Evolutionary conservation across 2,113 vertebrate species (phyloP), one percentile per base, ranked within the genome.

Genomic region (Artemisiospiza belli): DNA sequence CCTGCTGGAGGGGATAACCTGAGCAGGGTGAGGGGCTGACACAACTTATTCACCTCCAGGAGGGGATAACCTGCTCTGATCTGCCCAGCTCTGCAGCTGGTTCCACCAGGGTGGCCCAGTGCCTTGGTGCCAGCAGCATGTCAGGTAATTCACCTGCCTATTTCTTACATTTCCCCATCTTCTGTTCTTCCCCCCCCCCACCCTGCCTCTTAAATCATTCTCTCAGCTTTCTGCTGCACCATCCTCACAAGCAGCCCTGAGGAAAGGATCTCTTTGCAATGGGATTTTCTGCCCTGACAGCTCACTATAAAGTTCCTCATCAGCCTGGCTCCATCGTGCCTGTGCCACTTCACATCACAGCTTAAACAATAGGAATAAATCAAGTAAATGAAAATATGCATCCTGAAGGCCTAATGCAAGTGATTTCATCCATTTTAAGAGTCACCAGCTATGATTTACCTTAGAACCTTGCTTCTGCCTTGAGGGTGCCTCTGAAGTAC

Each of bases 321-420:
- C 94, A 93, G 90, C 83, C 90, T 51, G 76, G 88, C 83, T 83
- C 90, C 69, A 66, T 28, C 11, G 1, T 19, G 1, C 77, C 72
- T 62, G 47, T 93, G 90, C 89, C 95, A 92, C 88, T 88, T 93
- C 90, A 72, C 70, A 92, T 91, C 78, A 49, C 68, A 64, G 81
- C 88, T 94, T 92, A 95, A 95, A 96, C 92, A 96, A 96, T 64
- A 88, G 58, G 83, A 96, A 95, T 96, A 96, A 95, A 96, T 96
- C 90, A 96, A 92, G 46, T 89, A 94, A 90, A 97, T 95, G 92
- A 93, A 97, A 96, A 96, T 94, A 90, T 91, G 90, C 90, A 95
- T 95, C 94, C 92, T 96, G 92, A 93, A 97, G 94, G 88, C 90
- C 92, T 89, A 92, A 81, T 87, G 76, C 74, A 83, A 94, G 83